A percentile compares a stretch with the other conserved stretches of the same genome.
phyloP scores from a whole-genome alignment of 2,797 vertebrate species.

The Centropyge bicolor region DNA sequence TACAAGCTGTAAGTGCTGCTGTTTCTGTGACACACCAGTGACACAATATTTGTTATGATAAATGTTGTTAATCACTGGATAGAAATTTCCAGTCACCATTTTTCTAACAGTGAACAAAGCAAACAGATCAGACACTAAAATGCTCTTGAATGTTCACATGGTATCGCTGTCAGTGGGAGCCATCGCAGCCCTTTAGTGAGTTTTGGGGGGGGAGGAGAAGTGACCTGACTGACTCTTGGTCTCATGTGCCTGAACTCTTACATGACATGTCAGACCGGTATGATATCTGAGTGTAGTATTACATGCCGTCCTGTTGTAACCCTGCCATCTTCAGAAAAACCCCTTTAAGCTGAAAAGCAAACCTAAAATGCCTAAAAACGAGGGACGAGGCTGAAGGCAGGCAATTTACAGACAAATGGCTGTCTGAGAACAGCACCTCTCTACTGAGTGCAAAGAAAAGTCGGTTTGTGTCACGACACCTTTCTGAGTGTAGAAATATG shows the following conservation, averaged over 20 bases:
- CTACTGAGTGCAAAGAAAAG: slow-evolving; percentile 46
- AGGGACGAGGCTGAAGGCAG: slow-evolving; percentile 29
- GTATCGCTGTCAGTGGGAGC: neutral
- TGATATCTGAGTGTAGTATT: neutral
- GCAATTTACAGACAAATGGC: slow-evolving; percentile 48
- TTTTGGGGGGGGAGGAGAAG: neutral
- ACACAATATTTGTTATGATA: too few species aligned
- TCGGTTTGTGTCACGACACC: slow-evolving; percentile 57
- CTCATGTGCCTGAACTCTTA: neutral
- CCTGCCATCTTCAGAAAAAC: slow-evolving; percentile 17
- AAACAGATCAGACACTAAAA: neutral
- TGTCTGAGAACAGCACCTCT: slow-evolving; percentile 48
- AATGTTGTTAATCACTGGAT: too few species aligned
- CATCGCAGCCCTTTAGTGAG: neutral
- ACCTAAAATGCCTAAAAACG: slow-evolving; percentile 5
- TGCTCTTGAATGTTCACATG: neutral
- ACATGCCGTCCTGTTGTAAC: slow-evolving; percentile 18
- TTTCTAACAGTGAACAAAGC: too few species aligned
- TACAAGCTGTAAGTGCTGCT: too few species aligned
- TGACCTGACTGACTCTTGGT: neutral
- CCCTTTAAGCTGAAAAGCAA: slow-evolving; percentile 14
- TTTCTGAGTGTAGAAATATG: slow-evolving; percentile 47
- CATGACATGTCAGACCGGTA: slow-evolving; percentile 2
- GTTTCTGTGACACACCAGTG: too few species aligned
- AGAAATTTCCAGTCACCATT: too few species aligned